Conservation (phyloP, 2,797 vertebrate genomes). For the Crocodylus rhombifer region DNA sequence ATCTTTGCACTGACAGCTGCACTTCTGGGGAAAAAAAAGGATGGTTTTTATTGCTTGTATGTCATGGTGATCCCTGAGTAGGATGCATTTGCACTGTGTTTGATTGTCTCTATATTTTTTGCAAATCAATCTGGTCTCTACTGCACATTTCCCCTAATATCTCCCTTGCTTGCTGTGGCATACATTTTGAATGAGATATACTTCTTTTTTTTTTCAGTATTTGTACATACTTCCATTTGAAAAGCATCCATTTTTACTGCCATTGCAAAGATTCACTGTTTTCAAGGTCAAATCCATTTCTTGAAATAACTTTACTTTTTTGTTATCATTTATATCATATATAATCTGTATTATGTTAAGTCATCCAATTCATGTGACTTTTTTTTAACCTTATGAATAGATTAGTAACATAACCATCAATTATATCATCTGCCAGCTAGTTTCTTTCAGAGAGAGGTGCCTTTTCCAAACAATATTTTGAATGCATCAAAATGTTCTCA, state of each 20-base stretch:
- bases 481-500: background rate
- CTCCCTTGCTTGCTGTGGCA: background rate
- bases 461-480: background rate
- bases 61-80: rapidly evolving
- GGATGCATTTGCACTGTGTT: background rate
- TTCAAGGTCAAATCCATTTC: constrained; percentile 5
- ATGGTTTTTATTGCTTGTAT: background rate
- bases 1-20: constrained; percentile 45
- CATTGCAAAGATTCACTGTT: background rate
- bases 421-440: background rate
- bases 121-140: background rate
- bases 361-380: background rate
- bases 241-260: background rate
- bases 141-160: constrained; percentile 32
- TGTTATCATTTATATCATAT: background rate
- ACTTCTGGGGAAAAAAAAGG: background rate
- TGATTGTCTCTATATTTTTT: background rate
- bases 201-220: constrained; percentile 55
- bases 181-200: constrained; percentile 55
- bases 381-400: background rate
- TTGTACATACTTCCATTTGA: constrained; percentile 30
- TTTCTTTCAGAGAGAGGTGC: background rate
- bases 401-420: background rate
- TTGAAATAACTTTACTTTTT: constrained; percentile 40
- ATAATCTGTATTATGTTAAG: background rate